phyloP scores from a whole-genome alignment of 2,888 invertebrate species.

The Augiades crinisus region DNA sequence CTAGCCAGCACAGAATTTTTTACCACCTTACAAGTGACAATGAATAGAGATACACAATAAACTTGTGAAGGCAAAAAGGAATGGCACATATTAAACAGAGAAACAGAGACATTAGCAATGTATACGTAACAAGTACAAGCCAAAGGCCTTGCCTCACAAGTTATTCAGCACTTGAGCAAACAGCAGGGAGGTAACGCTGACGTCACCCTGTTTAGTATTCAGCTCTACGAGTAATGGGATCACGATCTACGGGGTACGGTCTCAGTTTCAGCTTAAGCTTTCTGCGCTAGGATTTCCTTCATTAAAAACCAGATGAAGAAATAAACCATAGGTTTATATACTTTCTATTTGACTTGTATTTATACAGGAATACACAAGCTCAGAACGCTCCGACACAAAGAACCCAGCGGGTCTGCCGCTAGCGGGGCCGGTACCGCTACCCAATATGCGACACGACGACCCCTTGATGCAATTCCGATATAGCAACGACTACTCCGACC shows the following conservation, averaged over 20 bases:
- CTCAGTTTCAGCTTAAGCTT: neutral
- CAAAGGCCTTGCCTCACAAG: slow-evolving; percentile 12
- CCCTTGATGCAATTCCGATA: slow-evolving; percentile 78
- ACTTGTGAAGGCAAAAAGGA: no score
- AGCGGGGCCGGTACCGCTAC: slow-evolving; percentile 89
- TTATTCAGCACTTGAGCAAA: slow-evolving; percentile 28
- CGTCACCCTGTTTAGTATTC: slow-evolving; percentile 27
- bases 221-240: slow-evolving; percentile 18
- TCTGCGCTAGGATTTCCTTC: no score
- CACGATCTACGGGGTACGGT: neutral
- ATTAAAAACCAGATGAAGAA: no score
- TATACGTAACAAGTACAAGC: neutral
- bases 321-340: no score
- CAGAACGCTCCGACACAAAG: slow-evolving; percentile 72
- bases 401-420: slow-evolving; percentile 83
- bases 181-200: slow-evolving; percentile 16
- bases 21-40: no score
- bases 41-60: no score
- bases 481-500: slow-evolving; percentile 89
- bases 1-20: no score
- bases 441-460: slow-evolving; percentile 83
- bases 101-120: neutral
- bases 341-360: no score
- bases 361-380: slow-evolving; percentile 79
- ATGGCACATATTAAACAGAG: no score